Evolutionary conservation across 1,140 invertebrate genomes (phyloP).

Genomic region (Papilio polyxenes): DNA sequence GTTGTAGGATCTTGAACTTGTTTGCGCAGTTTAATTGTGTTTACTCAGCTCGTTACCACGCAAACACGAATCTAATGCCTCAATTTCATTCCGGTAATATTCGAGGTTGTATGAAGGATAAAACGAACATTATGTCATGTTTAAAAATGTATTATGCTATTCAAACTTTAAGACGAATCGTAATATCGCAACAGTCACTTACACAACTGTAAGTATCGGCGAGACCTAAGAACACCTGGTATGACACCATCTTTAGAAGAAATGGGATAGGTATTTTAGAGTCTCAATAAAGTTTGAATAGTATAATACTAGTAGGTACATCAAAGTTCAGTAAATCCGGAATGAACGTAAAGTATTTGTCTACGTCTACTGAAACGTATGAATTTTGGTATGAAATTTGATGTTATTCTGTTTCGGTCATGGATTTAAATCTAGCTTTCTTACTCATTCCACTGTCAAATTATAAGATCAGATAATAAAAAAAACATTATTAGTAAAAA

Average conservation of each 20-base stretch:
- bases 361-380: no score
- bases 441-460: background rate
- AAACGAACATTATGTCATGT: background rate
- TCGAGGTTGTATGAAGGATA: constrained; percentile 15
- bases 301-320: no score
- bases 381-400: no score
- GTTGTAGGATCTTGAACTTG: constrained; percentile 16
- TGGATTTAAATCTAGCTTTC: background rate
- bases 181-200: background rate
- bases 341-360: no score
- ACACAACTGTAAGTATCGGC: no score
- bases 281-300: no score
- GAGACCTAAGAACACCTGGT: no score
- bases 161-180: background rate
- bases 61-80: constrained; percentile 8
- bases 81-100: constrained; percentile 16
- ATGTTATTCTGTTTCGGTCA: no score
- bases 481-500: constrained; percentile 22
- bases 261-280: no score
- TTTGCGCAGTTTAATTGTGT: constrained; percentile 19
- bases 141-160: background rate
- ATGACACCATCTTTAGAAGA: no score
- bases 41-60: background rate
- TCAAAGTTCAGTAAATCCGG: no score
- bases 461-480: background rate